Evolutionary conservation across 1,140 invertebrate species (phyloP), one percentile per base, ranked within the genome.

Genomic region (Heliothis subflexa): DNA sequence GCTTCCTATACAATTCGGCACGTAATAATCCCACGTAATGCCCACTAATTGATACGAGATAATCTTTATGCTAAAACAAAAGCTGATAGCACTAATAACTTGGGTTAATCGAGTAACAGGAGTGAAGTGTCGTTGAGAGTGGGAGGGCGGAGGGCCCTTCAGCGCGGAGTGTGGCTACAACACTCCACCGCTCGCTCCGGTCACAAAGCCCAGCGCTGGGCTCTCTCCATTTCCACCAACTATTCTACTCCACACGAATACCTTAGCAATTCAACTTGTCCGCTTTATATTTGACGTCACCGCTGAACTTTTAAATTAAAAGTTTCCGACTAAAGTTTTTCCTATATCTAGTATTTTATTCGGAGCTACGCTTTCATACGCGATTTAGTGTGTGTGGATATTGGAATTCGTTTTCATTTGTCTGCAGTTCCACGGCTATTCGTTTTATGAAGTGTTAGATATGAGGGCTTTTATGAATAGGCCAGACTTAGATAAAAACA

Each of bases 111-210:
- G 77, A 75, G 76, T 78, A 77, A 83, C 82, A 81, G 57, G 10
- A 40, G 18, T 78, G 76, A 45, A 81, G 73, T 66, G 78, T 47
- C 72, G 59, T 82, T 68, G 61, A 72, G 45, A 33, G 28, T 25
- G 21, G 55, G 40, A 33, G 68, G 21, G 16, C 47, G 71, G 33
- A 83, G 81, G 72, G 76, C 64, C 57, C 81, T 83, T 61, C 25
- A 79, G 45, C 14, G 21, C 72, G 72, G 73, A 78, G 80, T 81
- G 82, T 78, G 82, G 82, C 78, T 81, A 81, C 80, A 83, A 81
- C 79, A 79, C 82, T 78, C 61, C 59, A 61, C 16, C 50, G 13
- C 66, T 28, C 71, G 49, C 71, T 73, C 76, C 18, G 21, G 13
- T 77, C 66, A 71, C 81, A 82, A 78, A 80, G 81, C 75, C 59